Percentiles rank a stretch among this genome's conserved stretches.
Conservation (phyloP, 2,113 vertebrate species). For the Zosterops hypoxanthus region DNA sequence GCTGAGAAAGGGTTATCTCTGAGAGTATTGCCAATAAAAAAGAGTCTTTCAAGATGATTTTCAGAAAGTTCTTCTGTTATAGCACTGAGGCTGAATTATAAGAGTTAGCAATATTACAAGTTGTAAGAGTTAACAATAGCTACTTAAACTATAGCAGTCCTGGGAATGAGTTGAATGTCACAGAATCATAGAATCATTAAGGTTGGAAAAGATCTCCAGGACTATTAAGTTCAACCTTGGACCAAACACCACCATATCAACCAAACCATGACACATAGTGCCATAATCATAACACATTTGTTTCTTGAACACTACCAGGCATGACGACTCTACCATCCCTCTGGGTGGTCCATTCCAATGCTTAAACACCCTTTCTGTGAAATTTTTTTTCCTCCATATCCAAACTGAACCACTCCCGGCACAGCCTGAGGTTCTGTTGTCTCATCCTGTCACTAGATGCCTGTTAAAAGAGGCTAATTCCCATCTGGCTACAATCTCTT, state of each 20-base stretch:
- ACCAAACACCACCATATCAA: not conserved
- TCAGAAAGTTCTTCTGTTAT: not conserved
- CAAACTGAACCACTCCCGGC: not conserved
- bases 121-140: not conserved
- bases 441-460: not conserved
- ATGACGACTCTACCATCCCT: no score
- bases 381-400: not conserved
- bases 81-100: not conserved
- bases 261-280: not conserved
- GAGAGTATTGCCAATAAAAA: not conserved
- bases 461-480: fast-evolving
- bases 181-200: not conserved
- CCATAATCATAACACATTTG: not conserved
- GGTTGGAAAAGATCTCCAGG: not conserved
- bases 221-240: not conserved
- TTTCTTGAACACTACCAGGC: not conserved
- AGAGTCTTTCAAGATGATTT: not conserved
- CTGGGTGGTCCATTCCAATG: not conserved
- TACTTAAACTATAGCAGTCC: not conserved
- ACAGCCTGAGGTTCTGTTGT: not conserved
- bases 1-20: not conserved
- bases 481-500: not conserved
- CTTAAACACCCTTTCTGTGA: not conserved
- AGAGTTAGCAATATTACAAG: not conserved
- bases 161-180: not conserved